Base-by-base conservation (phyloP, 2,113 vertebrate genomes). In the Fulica atra region DNA sequence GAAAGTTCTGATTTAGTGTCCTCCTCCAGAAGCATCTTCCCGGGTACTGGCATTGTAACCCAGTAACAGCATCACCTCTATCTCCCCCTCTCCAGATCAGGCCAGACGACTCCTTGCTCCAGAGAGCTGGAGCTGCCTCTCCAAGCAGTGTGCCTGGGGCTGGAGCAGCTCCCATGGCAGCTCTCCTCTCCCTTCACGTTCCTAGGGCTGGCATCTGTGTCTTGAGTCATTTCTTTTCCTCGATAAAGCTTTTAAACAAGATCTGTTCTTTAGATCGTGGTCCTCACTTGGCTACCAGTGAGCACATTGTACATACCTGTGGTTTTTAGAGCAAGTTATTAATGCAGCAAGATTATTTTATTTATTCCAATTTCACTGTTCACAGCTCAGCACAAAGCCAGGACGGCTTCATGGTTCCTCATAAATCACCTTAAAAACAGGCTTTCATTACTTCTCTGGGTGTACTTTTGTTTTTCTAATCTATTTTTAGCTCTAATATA, bases 281-380 rank as follows among this genome's bases (percentile, higher is more conserved):
- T 15, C 40, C 33, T 53, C n/a, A 1, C 54, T 54, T 24, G 48
- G 65, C 51, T 63, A 24, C 46, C 69, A 12, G 65, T 26, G 26
- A 19, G 38, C 9, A 6, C 31, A 12, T 42, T 70, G 36, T 33
- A n/a, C 23, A 3, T 26, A 33, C 1, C 0, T 46, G 60, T 65
- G 83, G 42, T 8, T 38, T 38, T 89, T 31, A 38, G 26, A 76
- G 64, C 53, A 29, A 44, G 80, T 57, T 51, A 64, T 83, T 85
- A 73, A 54, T 42, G 29, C 42, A 10, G n/a, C 2, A 19, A 84
- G 51, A 70, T 66, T 40, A 72, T 86, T 93, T 74, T 87, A 78
- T 88, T 88, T 93, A 73, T 93, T 95, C 84, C 82, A 92, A 50
- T 90, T 90, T 91, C 95, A 78, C 86, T 60, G 78, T 61, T 97